A percentile compares a stretch with the other conserved stretches of the same genome.
Evolutionary conservation across 2,888 invertebrate species (phyloP).

Genomic region (Ormia ochracea): DNA sequence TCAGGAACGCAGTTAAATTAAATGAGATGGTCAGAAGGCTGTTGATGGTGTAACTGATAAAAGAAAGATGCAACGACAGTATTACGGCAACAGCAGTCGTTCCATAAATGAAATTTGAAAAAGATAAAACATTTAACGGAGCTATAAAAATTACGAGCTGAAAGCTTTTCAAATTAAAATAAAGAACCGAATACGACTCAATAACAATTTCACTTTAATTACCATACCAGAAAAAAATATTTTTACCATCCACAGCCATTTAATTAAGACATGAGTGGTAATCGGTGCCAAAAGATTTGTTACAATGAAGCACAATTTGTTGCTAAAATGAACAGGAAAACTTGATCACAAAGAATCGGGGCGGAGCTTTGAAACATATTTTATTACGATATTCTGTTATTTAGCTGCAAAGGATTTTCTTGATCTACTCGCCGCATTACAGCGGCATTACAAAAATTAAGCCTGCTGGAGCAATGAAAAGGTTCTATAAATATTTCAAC

Average conservation of each 20-base stretch:
- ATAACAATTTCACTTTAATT: constrained; percentile 21
- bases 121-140: constrained; percentile 57
- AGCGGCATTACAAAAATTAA: too few species aligned
- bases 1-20: constrained; percentile 42
- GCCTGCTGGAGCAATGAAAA: too few species aligned
- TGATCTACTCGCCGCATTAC: too few species aligned
- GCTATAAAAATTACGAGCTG: constrained; percentile 56
- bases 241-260: neutral
- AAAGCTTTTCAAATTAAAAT: constrained; percentile 51
- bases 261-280: constrained; percentile 53
- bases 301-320: constrained; percentile 43
- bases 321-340: neutral
- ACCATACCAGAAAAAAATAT: neutral
- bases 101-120: constrained; percentile 44
- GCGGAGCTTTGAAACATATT: too few species aligned
- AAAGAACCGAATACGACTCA: constrained; percentile 7
- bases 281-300: constrained; percentile 50
- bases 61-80: neutral
- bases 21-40: constrained; percentile 3
- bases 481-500: too few species aligned
- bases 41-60: neutral
- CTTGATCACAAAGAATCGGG: too few species aligned
- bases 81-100: constrained; percentile 30
- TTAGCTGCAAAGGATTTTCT: too few species aligned
- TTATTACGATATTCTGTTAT: too few species aligned